Evolutionary conservation across 2,888 invertebrate species (phyloP), one percentile per base, ranked within the genome.

Genomic region (Galerucella pusilla): DNA sequence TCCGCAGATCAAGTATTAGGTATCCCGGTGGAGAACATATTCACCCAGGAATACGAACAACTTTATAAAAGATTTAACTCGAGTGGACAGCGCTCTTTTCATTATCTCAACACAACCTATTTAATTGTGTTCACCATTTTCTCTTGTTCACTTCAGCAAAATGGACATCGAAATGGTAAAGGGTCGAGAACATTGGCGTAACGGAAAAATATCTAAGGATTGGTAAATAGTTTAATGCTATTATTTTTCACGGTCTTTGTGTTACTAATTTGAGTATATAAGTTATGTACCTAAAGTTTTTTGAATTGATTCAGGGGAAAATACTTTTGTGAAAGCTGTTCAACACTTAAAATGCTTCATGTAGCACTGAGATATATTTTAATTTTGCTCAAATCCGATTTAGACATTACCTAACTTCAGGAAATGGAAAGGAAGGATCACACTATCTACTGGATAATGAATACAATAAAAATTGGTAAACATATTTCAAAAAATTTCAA

Each of bases 61-160:
- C 80, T 82, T 83, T 82, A 84, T 85, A 86, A 84, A 85, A 84
- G 85, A 85, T 85, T 85, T 84, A 85, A 85, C 84, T 83, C 81
- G 82, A 86, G 83, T 85, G 85, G 86, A 85, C 86, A 85, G 83
- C 83, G 85, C 85, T 84, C 82, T 82, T 84, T 86, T 85, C 84
- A 86, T 87, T 87, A 86, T 86, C 86, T 86, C 85, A 85, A 85
- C 86, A 85, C 85, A 81, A 84, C 83, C 84, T 83, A 81, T 83
- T 82, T 82, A 81, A 79, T 81, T 80, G 80, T 79, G 81, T 81
- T 79, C 81, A 80, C 81, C 77, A 83, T 83, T 83, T 82, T 78
- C 80, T 74, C 77, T 78, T 79, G 79, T 79, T 79, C 76, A 75
- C 76, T 78, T 70, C 74, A 70, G 75, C 78, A 75, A 78, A 78